These are phyloP conservation scores for Labeo rohita DNA, from an alignment of 2,113 vertebrate species.

Conservation along the genomic window DNA sequence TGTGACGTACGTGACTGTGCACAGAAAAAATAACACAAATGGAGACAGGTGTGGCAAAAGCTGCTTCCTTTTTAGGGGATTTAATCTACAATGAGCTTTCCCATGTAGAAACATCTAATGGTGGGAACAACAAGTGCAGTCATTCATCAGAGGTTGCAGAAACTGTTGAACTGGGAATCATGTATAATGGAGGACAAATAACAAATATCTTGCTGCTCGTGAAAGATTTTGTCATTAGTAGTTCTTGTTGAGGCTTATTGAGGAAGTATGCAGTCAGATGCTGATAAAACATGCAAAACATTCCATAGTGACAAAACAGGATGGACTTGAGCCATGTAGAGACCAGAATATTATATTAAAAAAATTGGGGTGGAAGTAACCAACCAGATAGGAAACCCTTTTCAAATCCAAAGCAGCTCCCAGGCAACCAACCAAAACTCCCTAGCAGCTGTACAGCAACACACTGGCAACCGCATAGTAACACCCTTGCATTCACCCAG, in stretches of 20 bases:
- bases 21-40: background rate
- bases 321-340: background rate
- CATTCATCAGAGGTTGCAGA: background rate
- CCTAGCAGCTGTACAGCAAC: background rate
- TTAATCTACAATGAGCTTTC: background rate
- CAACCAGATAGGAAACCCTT: background rate
- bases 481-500: background rate
- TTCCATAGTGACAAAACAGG: background rate
- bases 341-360: background rate
- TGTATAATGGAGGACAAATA: conserved; percentile 27
- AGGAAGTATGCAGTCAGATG: background rate
- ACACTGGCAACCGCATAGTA: background rate
- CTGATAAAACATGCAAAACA: background rate
- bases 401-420: background rate
- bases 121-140: background rate
- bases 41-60: background rate
- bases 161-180: background rate
- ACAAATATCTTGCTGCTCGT: background rate
- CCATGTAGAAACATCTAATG: background rate
- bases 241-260: background rate
- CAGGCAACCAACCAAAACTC: background rate
- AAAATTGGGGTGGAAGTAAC: background rate
- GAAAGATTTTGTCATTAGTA: background rate
- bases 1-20: background rate
- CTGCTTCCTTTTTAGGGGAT: background rate